These are phyloP conservation scores for Spea bombifrons DNA, from an alignment of 2,113 vertebrate genomes.

Conservation along the genomic window DNA sequence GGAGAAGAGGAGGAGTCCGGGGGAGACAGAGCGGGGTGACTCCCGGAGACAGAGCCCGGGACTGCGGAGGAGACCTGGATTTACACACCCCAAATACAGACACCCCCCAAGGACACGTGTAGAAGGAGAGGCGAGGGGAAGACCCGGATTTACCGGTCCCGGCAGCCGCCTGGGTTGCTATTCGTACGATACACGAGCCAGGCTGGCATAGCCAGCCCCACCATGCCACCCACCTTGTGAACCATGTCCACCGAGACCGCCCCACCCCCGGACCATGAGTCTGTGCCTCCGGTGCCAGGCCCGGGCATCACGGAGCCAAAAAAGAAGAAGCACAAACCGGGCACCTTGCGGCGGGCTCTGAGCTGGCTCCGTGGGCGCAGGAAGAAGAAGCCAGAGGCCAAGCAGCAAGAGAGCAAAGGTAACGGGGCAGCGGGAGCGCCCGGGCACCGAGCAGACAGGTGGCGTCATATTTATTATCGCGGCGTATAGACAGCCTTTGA, in stretches of 20 bases:
- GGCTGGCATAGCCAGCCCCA: background rate
- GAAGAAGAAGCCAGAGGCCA: slow-evolving; percentile 63
- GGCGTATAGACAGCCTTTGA: no score
- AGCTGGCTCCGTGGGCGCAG: slow-evolving; percentile 80
- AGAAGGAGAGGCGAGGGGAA: background rate
- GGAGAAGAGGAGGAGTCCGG: slow-evolving; percentile 24
- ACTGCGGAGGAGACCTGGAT: slow-evolving; percentile 15
- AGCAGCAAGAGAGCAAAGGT: slow-evolving; percentile 57
- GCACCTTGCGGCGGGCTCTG: slow-evolving; percentile 77
- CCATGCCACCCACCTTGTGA: slow-evolving; percentile 34
- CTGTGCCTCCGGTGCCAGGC: slow-evolving; percentile 1
- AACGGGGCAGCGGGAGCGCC: background rate
- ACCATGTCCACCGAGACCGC: slow-evolving; percentile 35
- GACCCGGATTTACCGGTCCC: slow-evolving; percentile 43
- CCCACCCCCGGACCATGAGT: slow-evolving; percentile 10
- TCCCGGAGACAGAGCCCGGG: slow-evolving; percentile 47
- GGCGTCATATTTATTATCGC: background rate
- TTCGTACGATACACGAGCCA: background rate
- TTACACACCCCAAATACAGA: background rate
- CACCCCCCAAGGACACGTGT: background rate
- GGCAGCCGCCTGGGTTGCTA: slow-evolving; percentile 56
- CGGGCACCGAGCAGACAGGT: background rate
- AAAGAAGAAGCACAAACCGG: slow-evolving; percentile 59
- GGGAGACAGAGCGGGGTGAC: slow-evolving; percentile 47
- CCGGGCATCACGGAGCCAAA: slow-evolving; percentile 23